Percentiles rank a stretch among this genome's conserved stretches.
Conservation (phyloP, 2,888 invertebrate species). For the Chaetogeoica ovagalla region DNA sequence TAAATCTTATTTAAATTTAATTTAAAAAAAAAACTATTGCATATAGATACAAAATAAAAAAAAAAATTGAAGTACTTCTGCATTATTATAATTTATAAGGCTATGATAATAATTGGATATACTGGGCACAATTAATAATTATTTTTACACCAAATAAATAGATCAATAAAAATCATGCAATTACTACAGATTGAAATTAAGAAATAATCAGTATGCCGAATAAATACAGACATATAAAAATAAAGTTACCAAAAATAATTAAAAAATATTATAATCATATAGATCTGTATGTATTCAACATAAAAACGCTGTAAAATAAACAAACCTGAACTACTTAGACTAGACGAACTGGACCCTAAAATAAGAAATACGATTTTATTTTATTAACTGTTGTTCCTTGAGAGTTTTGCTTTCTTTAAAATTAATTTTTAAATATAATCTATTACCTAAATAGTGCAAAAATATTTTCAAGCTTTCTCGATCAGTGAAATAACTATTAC, state of each 20-base stretch:
- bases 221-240: constrained; percentile 48
- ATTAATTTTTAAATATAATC: background rate
- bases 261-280: background rate
- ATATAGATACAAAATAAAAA: too few relatives aligned
- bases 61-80: too few relatives aligned
- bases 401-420: background rate
- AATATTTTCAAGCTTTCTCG: constrained; percentile 29
- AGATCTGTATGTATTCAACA: constrained; percentile 3
- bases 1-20: too few relatives aligned
- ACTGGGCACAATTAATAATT: background rate
- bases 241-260: constrained; percentile 46
- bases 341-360: constrained; percentile 59
- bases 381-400: constrained; percentile 1
- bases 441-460: background rate
- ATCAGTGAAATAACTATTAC: background rate
- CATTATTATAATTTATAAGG: background rate
- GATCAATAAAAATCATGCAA: constrained; percentile 35
- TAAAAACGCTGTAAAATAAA: constrained; percentile 54
- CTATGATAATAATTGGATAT: background rate
- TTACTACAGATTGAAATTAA: constrained; percentile 35
- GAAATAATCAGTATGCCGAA: constrained; percentile 40
- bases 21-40: too few relatives aligned
- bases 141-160: constrained; percentile 26
- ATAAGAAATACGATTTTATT: constrained; percentile 54
- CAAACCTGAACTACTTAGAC: constrained; percentile 60